Conservation (phyloP, 2,113 vertebrate genomes). For the Puffinus mauretanicus region DNA sequence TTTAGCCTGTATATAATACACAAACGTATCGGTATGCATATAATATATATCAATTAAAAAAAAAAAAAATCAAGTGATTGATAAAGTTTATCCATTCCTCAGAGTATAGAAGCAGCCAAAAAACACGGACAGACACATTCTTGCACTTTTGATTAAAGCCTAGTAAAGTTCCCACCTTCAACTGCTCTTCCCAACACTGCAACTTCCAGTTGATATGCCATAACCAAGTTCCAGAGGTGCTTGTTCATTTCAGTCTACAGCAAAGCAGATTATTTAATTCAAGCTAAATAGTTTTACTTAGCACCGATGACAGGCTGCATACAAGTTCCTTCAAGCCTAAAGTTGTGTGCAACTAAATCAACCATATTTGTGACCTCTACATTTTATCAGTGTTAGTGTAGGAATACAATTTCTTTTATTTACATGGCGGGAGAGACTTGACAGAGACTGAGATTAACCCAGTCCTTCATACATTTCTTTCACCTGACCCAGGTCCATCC, state of each 20-base stretch:
- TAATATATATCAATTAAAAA: not conserved
- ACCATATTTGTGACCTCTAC: not conserved
- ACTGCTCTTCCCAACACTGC: not conserved
- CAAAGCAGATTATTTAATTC: not conserved
- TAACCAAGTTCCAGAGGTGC: not conserved
- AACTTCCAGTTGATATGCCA: not conserved
- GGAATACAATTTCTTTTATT: not conserved
- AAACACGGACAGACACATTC: not conserved
- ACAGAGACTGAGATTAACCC: not conserved
- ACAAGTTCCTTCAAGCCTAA: not conserved
- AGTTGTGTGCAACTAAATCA: not conserved
- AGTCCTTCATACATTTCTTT: not conserved
- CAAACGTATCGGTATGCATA: not conserved
- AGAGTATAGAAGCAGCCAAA: not conserved
- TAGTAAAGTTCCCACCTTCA: not conserved
- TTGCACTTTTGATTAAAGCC: not conserved
- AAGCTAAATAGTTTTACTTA: not conserved
- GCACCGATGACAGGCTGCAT: not conserved
- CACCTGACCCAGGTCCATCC: not conserved
- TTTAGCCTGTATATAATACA: not conserved
- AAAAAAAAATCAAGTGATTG: not conserved
- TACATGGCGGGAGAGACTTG: not conserved
- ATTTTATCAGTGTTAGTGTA: accelerated
- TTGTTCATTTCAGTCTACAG: not conserved
- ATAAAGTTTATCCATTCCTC: not conserved